Evolutionary conservation across 2,797 vertebrate species (phyloP).

Genomic region (Siniperca obscura): DNA sequence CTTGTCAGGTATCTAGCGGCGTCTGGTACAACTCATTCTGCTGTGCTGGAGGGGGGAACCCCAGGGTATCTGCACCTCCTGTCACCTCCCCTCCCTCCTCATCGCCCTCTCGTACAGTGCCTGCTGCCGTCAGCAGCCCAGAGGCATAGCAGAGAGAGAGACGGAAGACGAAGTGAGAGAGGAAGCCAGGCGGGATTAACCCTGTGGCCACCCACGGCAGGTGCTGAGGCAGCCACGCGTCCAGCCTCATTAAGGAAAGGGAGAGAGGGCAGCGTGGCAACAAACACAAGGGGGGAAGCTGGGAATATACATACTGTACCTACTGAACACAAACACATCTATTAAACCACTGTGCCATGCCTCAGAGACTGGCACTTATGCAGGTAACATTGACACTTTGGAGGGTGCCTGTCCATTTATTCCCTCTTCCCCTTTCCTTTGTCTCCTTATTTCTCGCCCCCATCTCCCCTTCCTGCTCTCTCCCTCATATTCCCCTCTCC

Average conservation of each 20-base stretch:
- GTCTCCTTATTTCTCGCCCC: slow-evolving; percentile 6
- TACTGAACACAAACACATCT: slow-evolving; percentile 63
- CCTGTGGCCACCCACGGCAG: slow-evolving; percentile 82
- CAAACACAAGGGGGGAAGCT: slow-evolving; percentile 72
- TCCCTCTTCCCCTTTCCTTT: slow-evolving; percentile 12
- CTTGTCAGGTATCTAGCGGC: slow-evolving; percentile 86
- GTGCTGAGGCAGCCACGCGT: slow-evolving; percentile 81
- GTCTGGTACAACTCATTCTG: slow-evolving; percentile 86
- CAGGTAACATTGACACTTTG: slow-evolving; percentile 50
- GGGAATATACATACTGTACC: slow-evolving; percentile 61
- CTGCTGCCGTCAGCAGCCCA: slow-evolving; percentile 84
- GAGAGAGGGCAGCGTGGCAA: slow-evolving; percentile 75
- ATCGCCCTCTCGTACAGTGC: slow-evolving; percentile 60
- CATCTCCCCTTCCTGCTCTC: background rate
- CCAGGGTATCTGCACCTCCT: slow-evolving; percentile 82
- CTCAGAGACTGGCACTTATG: slow-evolving; percentile 53
- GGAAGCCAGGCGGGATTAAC: slow-evolving; percentile 82
- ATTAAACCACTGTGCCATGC: slow-evolving; percentile 37
- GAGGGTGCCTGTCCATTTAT: slow-evolving; percentile 19
- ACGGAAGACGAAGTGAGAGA: slow-evolving; percentile 65
- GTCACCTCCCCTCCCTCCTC: slow-evolving; percentile 79
- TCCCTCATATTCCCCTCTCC: background rate
- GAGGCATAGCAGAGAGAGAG: slow-evolving; percentile 71
- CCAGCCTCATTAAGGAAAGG: slow-evolving; percentile 82
- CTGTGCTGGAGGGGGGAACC: slow-evolving; percentile 78